A percentile compares a stretch with the other conserved stretches of the same genome.
These are phyloP conservation scores for Hirundo rustica DNA, from an alignment of 2,797 vertebrate species.

Conservation along the genomic window DNA sequence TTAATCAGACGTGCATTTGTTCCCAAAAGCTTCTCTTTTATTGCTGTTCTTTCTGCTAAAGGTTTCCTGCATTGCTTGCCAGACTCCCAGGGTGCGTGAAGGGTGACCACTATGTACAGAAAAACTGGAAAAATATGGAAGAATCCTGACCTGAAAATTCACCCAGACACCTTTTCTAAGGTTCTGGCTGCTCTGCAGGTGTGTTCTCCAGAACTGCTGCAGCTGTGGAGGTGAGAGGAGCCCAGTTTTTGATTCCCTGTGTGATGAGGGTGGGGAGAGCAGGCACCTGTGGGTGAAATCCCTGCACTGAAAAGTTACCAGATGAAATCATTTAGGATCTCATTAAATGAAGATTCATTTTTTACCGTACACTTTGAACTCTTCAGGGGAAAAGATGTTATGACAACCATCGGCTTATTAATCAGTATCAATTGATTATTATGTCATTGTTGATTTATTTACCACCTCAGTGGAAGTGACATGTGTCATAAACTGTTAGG, in stretches of 20 bases:
- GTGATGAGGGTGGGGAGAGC: neutral
- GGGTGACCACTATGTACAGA: constrained; percentile 63
- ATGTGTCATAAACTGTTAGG: neutral
- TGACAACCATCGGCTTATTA: neutral
- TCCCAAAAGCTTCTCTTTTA: constrained; percentile 8
- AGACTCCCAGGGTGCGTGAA: constrained; percentile 70
- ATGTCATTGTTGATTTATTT: neutral
- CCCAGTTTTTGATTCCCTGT: neutral
- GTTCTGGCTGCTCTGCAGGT: constrained; percentile 71
- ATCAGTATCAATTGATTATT: neutral
- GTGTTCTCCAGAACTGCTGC: constrained; percentile 80
- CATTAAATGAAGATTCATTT: neutral
- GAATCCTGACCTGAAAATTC: constrained; percentile 67
- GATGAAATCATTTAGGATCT: neutral
- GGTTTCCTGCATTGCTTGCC: constrained; percentile 76
- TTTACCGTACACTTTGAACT: neutral
- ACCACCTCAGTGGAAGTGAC: neutral
- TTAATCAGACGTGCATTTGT: neutral
- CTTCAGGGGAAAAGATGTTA: neutral
- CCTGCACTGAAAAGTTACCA: neutral
- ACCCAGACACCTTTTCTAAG: constrained; percentile 72
- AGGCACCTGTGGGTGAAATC: neutral
- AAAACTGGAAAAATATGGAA: constrained; percentile 75
- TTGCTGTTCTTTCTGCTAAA: constrained; percentile 45
- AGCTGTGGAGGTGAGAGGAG: constrained; percentile 74